Percentiles rank a stretch among this genome's conserved stretches.
Evolutionary conservation across 1,140 invertebrate species (phyloP).

Genomic region (Atta colombica): DNA sequence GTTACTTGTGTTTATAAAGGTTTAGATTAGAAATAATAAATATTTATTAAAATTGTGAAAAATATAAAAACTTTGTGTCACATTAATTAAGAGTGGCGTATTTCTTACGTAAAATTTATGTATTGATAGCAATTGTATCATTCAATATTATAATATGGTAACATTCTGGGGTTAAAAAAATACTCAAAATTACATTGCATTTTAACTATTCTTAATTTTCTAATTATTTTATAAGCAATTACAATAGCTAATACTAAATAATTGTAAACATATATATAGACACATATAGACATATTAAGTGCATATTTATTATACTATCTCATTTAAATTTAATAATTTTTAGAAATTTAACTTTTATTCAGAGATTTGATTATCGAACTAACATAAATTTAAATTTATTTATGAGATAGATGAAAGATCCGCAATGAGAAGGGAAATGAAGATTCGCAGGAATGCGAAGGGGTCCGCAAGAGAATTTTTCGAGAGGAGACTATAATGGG

Average conservation of each 20-base stretch:
- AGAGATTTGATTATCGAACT: neutral
- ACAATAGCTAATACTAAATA: neutral
- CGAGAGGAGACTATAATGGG: conserved; percentile 17
- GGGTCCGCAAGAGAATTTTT: conserved; percentile 35
- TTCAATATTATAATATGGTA: too few species aligned
- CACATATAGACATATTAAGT: neutral
- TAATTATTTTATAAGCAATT: neutral
- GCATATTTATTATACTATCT: neutral
- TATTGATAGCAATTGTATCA: too few species aligned
- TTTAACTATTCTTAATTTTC: neutral
- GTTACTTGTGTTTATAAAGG: too few species aligned
- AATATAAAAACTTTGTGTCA: too few species aligned
- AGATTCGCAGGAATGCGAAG: conserved; percentile 15
- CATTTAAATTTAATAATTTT: neutral
- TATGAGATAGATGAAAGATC: neutral
- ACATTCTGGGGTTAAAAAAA: too few species aligned
- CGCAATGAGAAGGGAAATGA: neutral
- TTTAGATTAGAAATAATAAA: too few species aligned
- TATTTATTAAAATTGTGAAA: too few species aligned
- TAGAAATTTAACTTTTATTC: neutral
- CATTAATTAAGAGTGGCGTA: too few species aligned
- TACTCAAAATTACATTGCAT: neutral
- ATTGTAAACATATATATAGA: neutral
- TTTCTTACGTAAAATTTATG: too few species aligned
- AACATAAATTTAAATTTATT: neutral